phyloP scores from a whole-genome alignment of 2,888 invertebrate genomes.

The Drosophila robusta region DNA sequence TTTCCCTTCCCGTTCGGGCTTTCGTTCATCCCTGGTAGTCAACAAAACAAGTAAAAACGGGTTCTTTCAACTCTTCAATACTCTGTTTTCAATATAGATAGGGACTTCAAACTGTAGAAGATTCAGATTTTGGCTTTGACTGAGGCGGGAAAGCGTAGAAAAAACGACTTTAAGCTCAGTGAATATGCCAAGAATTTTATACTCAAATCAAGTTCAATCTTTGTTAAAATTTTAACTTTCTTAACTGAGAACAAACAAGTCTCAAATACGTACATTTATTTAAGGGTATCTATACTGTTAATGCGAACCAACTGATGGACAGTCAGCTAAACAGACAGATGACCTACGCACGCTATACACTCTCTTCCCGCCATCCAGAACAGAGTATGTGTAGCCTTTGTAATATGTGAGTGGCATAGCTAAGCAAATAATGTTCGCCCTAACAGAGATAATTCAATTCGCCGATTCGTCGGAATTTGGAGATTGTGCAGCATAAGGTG shows the following conservation, averaged over 20 bases:
- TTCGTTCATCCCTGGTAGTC: neutral
- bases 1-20: neutral
- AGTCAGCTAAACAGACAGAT: no score
- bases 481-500: conserved; percentile 29
- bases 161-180: no score
- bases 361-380: neutral
- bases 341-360: neutral
- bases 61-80: neutral
- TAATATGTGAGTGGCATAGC: conserved; percentile 3
- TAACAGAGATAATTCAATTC: conserved; percentile 36
- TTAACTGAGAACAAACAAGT: no score
- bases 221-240: no score
- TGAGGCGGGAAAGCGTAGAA: no score
- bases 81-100: neutral
- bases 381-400: neutral
- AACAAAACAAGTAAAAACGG: neutral
- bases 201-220: no score
- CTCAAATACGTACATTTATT: no score
- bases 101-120: no score
- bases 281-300: no score
- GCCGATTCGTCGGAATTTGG: conserved; percentile 41
- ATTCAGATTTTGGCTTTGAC: no score
- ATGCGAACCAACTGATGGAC: no score
- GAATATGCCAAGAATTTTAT: no score
- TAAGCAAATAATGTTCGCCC: conserved; percentile 21